These are phyloP conservation scores for Xenopus laevis DNA, from an alignment of 2,113 vertebrate genomes.

Conservation along the genomic window DNA sequence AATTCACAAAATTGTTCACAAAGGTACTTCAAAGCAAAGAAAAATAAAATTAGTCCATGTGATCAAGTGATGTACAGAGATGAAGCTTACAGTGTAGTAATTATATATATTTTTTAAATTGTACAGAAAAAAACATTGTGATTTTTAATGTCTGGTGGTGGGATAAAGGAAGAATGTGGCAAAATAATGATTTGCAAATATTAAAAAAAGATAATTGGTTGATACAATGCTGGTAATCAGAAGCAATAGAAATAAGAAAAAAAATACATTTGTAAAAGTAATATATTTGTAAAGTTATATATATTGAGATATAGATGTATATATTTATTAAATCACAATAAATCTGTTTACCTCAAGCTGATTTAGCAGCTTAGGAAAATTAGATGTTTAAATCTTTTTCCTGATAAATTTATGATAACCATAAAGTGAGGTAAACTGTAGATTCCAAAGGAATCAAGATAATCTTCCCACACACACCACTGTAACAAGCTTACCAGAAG, in stretches of 20 bases:
- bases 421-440: slow-evolving; percentile 72
- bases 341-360: slow-evolving; percentile 72
- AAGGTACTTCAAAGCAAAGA: slow-evolving; percentile 20
- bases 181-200: slow-evolving; percentile 52
- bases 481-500: slow-evolving; percentile 53
- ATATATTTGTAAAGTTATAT: too few species aligned
- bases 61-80: slow-evolving; percentile 65
- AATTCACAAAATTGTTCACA: slow-evolving; percentile 30
- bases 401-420: slow-evolving; percentile 79
- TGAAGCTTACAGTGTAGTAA: slow-evolving; percentile 72
- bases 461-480: slow-evolving; percentile 78
- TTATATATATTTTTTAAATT: slow-evolving; percentile 43
- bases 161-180: background rate
- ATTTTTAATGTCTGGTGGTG: too few species aligned
- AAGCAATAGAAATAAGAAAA: slow-evolving; percentile 37
- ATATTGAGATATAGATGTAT: slow-evolving; percentile 14
- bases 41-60: slow-evolving; percentile 50
- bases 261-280: slow-evolving; percentile 29
- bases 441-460: slow-evolving; percentile 82
- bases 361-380: slow-evolving; percentile 73
- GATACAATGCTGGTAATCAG: too few species aligned
- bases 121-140: too few species aligned
- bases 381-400: slow-evolving; percentile 10
- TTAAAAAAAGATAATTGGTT: too few species aligned
- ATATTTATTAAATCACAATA: background rate